Conservation (phyloP, 2,113 vertebrate genomes). For the Pagrus major region DNA sequence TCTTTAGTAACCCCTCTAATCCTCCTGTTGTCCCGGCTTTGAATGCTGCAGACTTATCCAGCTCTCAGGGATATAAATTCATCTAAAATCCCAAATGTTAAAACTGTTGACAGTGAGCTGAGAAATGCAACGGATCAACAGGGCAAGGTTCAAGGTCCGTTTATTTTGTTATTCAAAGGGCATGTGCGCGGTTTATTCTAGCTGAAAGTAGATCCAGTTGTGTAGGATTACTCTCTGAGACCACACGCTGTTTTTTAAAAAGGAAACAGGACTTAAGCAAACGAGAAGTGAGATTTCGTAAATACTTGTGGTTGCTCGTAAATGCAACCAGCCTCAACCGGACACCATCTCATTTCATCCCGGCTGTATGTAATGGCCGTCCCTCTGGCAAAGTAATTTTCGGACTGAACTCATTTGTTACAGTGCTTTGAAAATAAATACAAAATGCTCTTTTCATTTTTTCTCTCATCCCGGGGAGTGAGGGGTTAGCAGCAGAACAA, state of each 20-base stretch:
- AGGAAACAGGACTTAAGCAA: conserved; percentile 1
- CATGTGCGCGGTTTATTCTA: background rate
- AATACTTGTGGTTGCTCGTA: too few relatives aligned
- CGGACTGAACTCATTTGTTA: background rate
- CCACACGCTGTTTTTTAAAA: conserved; percentile 10
- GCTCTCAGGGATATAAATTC: background rate
- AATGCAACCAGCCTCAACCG: background rate
- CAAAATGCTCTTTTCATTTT: conserved; percentile 16
- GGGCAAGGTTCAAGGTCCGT: too few relatives aligned
- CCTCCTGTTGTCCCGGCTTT: conserved; percentile 20
- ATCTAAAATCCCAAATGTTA: background rate
- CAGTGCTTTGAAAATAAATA: conserved; percentile 3
- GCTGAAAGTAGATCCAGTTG: background rate
- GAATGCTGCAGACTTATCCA: conserved; percentile 15
- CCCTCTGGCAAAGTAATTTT: conserved; percentile 1
- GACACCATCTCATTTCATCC: background rate
- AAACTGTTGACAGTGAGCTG: background rate
- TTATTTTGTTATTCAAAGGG: too few relatives aligned
- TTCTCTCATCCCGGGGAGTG: conserved; percentile 10
- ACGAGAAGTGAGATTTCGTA: conserved; percentile 36
- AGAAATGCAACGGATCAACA: background rate
- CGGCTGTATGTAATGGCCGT: background rate
- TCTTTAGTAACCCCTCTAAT: conserved; percentile 45
- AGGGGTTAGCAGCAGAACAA: conserved; percentile 37
- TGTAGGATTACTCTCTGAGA: background rate